Evolutionary conservation across 2,113 vertebrate species (phyloP).

Genomic region (Gymnocephalus cernua): DNA sequence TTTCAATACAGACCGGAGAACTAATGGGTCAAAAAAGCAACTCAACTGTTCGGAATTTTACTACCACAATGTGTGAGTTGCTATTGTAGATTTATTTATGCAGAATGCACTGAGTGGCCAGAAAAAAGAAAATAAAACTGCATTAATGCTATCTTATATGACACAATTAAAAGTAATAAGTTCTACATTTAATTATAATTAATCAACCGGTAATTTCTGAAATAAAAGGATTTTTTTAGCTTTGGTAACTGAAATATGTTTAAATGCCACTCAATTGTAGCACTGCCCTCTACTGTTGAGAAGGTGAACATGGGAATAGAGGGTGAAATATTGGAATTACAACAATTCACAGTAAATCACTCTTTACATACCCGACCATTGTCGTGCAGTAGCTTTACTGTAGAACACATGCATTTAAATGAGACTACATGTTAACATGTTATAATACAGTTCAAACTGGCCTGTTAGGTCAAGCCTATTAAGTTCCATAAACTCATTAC

Average conservation of each 20-base stretch:
- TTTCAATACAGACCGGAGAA: neutral
- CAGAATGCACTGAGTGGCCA: neutral
- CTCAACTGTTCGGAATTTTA: too few relatives aligned
- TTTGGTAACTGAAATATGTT: neutral
- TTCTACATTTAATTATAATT: neutral
- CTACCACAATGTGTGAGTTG: too few relatives aligned
- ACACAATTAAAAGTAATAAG: neutral
- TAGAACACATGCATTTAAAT: conserved; percentile 16
- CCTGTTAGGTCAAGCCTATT: conserved; percentile 14
- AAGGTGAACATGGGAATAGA: neutral
- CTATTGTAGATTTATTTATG: too few relatives aligned
- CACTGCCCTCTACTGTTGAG: neutral
- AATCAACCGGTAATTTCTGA: neutral
- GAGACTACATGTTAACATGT: neutral
- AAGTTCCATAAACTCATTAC: neutral
- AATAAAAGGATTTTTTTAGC: neutral
- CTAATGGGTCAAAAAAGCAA: neutral
- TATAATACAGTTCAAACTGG: neutral
- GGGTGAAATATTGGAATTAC: too few relatives aligned
- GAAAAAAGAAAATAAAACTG: neutral
- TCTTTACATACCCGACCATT: neutral
- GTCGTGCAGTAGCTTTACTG: conserved; percentile 8
- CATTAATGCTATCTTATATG: neutral
- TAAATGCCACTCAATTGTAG: neutral
- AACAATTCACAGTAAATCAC: neutral